Conservation (phyloP, 2,113 vertebrate species). For the Aspiorhynchus laticeps region DNA sequence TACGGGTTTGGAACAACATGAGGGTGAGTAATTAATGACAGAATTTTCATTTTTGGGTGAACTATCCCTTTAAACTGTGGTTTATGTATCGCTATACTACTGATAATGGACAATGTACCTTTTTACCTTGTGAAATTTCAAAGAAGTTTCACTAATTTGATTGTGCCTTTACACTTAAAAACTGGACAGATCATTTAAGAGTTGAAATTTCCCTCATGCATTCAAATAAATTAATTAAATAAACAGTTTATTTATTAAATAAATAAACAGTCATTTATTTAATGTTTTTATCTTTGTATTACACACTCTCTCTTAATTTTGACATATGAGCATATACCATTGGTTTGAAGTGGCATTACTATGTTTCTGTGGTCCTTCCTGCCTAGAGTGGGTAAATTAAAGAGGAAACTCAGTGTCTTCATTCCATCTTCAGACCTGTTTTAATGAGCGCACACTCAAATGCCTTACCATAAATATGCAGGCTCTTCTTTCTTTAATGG, state of each 20-base stretch:
- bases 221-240: neutral
- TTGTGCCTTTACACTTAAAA: too few relatives aligned
- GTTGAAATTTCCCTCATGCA: neutral
- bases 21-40: too few relatives aligned
- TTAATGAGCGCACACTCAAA: conserved; percentile 34
- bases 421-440: conserved; percentile 47
- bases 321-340: neutral
- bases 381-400: conserved; percentile 23
- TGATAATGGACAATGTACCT: neutral
- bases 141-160: neutral
- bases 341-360: conserved; percentile 4
- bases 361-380: neutral
- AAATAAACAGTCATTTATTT: neutral
- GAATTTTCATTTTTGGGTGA: too few relatives aligned
- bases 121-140: neutral
- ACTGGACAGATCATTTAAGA: neutral
- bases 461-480: conserved; percentile 50
- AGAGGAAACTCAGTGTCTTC: conserved; percentile 46
- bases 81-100: neutral
- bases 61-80: neutral
- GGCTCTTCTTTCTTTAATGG: conserved; percentile 58
- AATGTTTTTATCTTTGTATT: neutral
- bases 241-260: too few relatives aligned
- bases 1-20: too few relatives aligned
- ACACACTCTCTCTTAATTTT: neutral